Evolutionary conservation across 2,113 vertebrate genomes (phyloP), one percentile per base, ranked within the genome.

Genomic region (Proterorhinus semilunaris): DNA sequence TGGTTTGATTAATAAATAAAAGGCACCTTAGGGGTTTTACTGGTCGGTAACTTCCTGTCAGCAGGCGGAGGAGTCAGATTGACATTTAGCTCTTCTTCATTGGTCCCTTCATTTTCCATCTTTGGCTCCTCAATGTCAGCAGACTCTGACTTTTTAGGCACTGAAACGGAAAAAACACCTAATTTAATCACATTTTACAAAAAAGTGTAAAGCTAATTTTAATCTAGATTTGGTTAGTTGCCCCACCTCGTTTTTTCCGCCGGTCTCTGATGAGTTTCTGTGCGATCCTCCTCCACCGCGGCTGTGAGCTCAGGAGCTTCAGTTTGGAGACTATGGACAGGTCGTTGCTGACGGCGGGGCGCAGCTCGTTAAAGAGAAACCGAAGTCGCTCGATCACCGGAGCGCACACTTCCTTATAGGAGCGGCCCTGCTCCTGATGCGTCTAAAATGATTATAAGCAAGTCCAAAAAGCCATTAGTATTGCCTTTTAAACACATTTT

Each of bases 331-430:
- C 93, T 64, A 97, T 95, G 3, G 96, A 98, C 46, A 99, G 93
- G 83, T 98, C 96, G 42, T 94, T 99, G 89, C 96, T 98, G 8
- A 97, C 97, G 0, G 97, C 97, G 8, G 98, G 98, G 52, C 98
- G 93, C 57, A 99, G 66, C 75, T 99, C 98, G 66, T 99, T 99
- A 74, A 99, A 98, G 45, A 99, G 90, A 85, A 99, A 99, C 17
- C 98, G 90, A 81, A 99, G 91, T 15, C 98, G 95, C 80, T 99
- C 98, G 7, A 99, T 96, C 62, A 99, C 96, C 6, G 96, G 98
- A 45, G 96, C 96, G 6, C 98, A 99, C 17, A 99, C 98, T 87
- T 99, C 98, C 81, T 99, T 99, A 63, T 99, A 99, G 42, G 97
- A 99, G 69, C 98, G 97, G 0, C 98, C 98, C 86, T 99, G 98